Conservation (phyloP, 2,888 invertebrate species). For the Mylabris sibirica region DNA sequence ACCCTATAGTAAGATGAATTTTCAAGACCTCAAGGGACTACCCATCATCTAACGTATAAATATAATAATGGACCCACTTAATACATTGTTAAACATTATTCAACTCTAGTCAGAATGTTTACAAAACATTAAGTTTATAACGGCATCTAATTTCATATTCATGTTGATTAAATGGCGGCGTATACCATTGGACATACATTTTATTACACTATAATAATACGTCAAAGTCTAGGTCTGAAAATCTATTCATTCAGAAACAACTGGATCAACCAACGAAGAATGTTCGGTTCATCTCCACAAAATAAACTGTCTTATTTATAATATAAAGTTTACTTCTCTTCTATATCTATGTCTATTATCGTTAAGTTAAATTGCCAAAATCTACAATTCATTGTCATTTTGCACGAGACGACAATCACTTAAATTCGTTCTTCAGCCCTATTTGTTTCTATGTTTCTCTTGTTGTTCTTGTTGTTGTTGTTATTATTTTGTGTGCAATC, state of each 20-base stretch:
- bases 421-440: too few species aligned
- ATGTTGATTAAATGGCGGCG: conserved; percentile 5
- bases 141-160: conserved; percentile 9
- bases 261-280: background rate
- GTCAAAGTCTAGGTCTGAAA: background rate
- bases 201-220: background rate
- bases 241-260: background rate
- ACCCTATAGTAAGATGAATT: background rate
- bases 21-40: background rate
- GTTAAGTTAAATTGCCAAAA: conserved; percentile 26
- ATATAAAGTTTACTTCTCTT: conserved; percentile 25
- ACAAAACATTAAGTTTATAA: background rate
- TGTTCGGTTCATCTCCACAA: background rate
- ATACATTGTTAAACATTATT: conserved; percentile 1
- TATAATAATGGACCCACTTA: background rate
- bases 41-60: background rate
- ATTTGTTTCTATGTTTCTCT: too few species aligned
- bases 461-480: too few species aligned
- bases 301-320: conserved; percentile 14
- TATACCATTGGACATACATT: background rate
- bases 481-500: conserved; percentile 20
- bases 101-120: background rate
- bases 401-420: background rate
- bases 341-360: conserved; percentile 21
- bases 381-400: conserved; percentile 28